Evolutionary conservation across 2,888 invertebrate genomes (phyloP).

Genomic region (Sinelater perroti): DNA sequence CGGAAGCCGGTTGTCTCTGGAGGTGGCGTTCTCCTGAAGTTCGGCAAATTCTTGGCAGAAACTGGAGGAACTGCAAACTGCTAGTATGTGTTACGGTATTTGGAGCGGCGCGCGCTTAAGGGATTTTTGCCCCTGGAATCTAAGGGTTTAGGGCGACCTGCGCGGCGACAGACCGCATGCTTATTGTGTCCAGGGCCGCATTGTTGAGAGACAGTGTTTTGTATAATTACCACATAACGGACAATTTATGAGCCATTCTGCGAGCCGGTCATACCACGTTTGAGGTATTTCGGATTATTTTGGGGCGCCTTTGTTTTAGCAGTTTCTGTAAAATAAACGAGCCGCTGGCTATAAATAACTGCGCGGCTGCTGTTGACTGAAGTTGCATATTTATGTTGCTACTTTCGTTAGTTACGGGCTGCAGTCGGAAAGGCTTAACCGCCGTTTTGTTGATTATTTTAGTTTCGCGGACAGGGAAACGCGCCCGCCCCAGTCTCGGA

Average conservation of each 20-base stretch:
- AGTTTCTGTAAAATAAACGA: constrained; percentile 47
- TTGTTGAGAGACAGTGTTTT: constrained; percentile 55
- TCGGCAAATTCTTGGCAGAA: not conserved
- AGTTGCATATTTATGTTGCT: constrained; percentile 46
- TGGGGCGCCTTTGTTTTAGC: constrained; percentile 47
- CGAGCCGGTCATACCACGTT: constrained; percentile 49
- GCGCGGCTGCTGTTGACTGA: constrained; percentile 46
- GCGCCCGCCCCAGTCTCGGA: no score
- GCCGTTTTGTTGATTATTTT: constrained; percentile 12
- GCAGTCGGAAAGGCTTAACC: constrained; percentile 1
- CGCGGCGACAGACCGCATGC: constrained; percentile 36
- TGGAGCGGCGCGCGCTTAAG: constrained; percentile 9
- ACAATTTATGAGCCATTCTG: constrained; percentile 52
- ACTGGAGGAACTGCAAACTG: no score
- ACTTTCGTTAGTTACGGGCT: constrained; percentile 38
- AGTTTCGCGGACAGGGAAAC: not conserved
- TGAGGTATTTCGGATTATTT: constrained; percentile 52
- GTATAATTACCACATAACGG: constrained; percentile 57
- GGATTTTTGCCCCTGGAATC: constrained; percentile 29
- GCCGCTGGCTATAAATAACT: constrained; percentile 47
- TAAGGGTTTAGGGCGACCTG: constrained; percentile 28
- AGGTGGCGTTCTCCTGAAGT: no score
- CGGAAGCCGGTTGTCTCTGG: no score
- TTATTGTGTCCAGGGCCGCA: constrained; percentile 48
- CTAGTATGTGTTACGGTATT: constrained; percentile 13